Percentiles rank a stretch among this genome's conserved stretches.
Evolutionary conservation across 2,888 invertebrate species (phyloP).

Genomic region (Actias luna): DNA sequence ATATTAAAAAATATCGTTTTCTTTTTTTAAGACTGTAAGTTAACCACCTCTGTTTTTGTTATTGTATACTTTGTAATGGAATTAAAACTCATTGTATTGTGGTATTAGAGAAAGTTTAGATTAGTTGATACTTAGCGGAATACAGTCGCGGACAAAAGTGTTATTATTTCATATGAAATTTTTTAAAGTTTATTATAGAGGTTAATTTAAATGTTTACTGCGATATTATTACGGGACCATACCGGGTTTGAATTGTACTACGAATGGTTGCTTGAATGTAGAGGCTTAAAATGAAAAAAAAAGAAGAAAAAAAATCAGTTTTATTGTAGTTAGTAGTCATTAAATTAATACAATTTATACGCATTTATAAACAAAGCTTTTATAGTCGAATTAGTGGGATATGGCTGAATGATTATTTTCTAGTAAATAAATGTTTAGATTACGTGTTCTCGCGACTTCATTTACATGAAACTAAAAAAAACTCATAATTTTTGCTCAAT

Average conservation of each 20-base stretch:
- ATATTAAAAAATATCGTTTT: neutral
- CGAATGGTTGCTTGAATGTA: neutral
- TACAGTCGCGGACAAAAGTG: slow-evolving; percentile 5
- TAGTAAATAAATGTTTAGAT: no score
- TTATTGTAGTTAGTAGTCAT: neutral
- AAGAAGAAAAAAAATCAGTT: neutral
- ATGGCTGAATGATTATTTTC: no score
- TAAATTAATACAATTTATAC: neutral
- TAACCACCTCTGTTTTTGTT: slow-evolving; percentile 7
- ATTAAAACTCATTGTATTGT: neutral
- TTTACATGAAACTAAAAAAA: no score
- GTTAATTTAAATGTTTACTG: no score
- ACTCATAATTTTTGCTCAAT: no score
- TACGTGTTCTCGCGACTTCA: no score
- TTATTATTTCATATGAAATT: neutral
- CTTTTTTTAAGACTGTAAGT: slow-evolving; percentile 13
- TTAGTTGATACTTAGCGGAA: neutral
- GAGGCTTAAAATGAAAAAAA: no score
- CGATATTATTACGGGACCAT: neutral
- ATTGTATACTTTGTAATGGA: neutral
- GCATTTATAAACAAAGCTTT: neutral
- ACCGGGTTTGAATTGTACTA: neutral
- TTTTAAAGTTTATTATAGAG: neutral
- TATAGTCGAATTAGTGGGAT: neutral
- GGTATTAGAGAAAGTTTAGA: neutral